These are phyloP conservation scores for Spialia ferax DNA, from an alignment of 2,888 invertebrate species.

Conservation along the genomic window DNA sequence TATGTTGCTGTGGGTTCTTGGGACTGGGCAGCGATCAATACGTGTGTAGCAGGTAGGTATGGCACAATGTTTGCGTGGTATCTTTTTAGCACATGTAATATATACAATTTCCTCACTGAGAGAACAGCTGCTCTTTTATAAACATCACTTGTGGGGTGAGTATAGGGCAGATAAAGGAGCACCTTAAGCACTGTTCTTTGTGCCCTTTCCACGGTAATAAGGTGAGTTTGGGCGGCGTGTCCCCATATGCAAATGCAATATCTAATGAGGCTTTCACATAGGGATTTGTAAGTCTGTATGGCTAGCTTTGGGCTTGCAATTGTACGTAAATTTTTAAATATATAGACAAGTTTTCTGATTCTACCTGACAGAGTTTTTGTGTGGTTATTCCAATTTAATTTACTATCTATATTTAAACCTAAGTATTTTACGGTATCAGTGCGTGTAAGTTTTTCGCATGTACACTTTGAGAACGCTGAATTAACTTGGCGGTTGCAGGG, in stretches of 20 bases:
- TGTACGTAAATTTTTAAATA: not conserved
- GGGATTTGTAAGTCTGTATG: not conserved
- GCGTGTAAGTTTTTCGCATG: not conserved
- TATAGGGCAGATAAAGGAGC: not conserved
- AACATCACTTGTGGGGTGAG: not conserved
- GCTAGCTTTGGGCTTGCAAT: constrained; percentile 2
- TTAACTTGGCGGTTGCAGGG: not conserved
- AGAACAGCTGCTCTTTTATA: not conserved
- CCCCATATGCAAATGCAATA: not conserved
- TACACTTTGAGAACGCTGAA: not conserved
- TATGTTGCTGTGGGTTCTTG: not conserved
- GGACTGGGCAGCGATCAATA: not conserved
- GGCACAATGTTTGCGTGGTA: not conserved
- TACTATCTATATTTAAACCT: not conserved
- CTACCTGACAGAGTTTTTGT: not conserved
- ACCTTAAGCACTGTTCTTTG: constrained; percentile 1
- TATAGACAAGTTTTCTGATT: not conserved
- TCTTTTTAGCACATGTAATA: not conserved
- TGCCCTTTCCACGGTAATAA: not conserved
- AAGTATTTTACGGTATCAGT: not conserved
- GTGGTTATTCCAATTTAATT: not conserved
- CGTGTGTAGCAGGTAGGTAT: not conserved
- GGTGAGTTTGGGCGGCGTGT: constrained; percentile 4
- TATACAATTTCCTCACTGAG: not conserved
- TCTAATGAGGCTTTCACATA: constrained; percentile 1